These are phyloP conservation scores for Frieseomelitta varia DNA, from an alignment of 1,140 invertebrate genomes.

Conservation along the genomic window DNA sequence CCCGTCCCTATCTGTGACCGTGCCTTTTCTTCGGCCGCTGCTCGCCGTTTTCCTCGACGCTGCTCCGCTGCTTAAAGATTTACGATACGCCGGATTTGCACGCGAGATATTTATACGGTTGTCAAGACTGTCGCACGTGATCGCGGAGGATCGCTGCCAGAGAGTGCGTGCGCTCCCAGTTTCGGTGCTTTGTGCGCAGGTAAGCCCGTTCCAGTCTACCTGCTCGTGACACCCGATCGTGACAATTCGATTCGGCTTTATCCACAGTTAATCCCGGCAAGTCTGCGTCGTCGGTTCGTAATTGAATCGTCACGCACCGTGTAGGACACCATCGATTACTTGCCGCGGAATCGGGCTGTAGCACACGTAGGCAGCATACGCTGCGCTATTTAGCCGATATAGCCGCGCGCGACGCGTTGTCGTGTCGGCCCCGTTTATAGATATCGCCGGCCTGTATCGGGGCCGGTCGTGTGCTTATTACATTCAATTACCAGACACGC, in stretches of 20 bases:
- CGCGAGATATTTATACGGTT: constrained; percentile 56
- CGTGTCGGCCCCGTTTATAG: neutral
- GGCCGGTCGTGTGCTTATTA: constrained; percentile 19
- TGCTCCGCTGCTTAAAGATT: constrained; percentile 54
- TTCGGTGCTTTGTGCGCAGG: neutral
- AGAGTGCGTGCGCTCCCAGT: neutral
- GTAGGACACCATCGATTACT: constrained; percentile 65
- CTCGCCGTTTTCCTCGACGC: too few species aligned
- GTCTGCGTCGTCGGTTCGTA: constrained; percentile 61
- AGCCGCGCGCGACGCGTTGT: neutral
- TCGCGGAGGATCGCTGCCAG: neutral
- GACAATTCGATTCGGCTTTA: constrained; percentile 65
- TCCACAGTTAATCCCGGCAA: constrained; percentile 65
- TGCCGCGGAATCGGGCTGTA: constrained; percentile 50
- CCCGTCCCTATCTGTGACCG: neutral
- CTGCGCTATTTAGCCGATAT: constrained; percentile 21
- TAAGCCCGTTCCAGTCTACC: neutral
- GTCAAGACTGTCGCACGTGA: constrained; percentile 34
- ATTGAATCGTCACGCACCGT: constrained; percentile 69
- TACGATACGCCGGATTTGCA: constrained; percentile 58
- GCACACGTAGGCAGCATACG: constrained; percentile 7
- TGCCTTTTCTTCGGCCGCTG: constrained; percentile 29
- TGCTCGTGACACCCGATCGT: constrained; percentile 50
- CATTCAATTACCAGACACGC: constrained; percentile 26
- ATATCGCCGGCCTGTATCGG: neutral